Conservation (phyloP, 2,888 invertebrate genomes). For the Andrena chrysosceles region DNA sequence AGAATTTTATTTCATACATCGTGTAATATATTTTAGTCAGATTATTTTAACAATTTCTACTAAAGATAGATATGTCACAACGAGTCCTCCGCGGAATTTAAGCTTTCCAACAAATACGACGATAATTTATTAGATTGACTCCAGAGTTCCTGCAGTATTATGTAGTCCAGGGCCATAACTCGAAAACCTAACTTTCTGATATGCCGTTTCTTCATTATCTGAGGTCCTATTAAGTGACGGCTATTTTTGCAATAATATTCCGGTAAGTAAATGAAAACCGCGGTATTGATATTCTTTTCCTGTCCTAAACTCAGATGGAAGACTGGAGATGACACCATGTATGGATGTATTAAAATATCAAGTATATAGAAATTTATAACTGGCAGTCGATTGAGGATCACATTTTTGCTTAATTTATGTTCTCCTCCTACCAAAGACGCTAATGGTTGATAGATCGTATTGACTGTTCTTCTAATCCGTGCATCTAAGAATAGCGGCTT, state of each 20-base stretch:
- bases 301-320: slow-evolving; percentile 85
- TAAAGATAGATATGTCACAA: slow-evolving; percentile 44
- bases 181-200: slow-evolving; percentile 88
- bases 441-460: slow-evolving; percentile 85
- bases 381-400: slow-evolving; percentile 87
- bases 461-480: slow-evolving; percentile 86
- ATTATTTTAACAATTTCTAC: slow-evolving; percentile 28
- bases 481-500: slow-evolving; percentile 86
- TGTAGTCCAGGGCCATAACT: slow-evolving; percentile 87
- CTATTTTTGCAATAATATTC: slow-evolving; percentile 88
- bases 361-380: slow-evolving; percentile 87
- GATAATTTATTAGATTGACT: slow-evolving; percentile 85
- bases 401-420: slow-evolving; percentile 85
- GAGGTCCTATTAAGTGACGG: slow-evolving; percentile 87
- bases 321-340: slow-evolving; percentile 68
- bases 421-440: slow-evolving; percentile 85
- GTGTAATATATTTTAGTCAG: slow-evolving; percentile 4
- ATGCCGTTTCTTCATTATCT: slow-evolving; percentile 88
- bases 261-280: slow-evolving; percentile 88
- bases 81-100: slow-evolving; percentile 82
- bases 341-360: slow-evolving; percentile 87
- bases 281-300: slow-evolving; percentile 85
- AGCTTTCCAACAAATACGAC: slow-evolving; percentile 86
- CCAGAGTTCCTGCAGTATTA: slow-evolving; percentile 85
- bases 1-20: slow-evolving; percentile 38